These are phyloP conservation scores for Otolemur garnettii DNA, from an alignment of 2,113 vertebrate genomes.

Conservation along the genomic window DNA sequence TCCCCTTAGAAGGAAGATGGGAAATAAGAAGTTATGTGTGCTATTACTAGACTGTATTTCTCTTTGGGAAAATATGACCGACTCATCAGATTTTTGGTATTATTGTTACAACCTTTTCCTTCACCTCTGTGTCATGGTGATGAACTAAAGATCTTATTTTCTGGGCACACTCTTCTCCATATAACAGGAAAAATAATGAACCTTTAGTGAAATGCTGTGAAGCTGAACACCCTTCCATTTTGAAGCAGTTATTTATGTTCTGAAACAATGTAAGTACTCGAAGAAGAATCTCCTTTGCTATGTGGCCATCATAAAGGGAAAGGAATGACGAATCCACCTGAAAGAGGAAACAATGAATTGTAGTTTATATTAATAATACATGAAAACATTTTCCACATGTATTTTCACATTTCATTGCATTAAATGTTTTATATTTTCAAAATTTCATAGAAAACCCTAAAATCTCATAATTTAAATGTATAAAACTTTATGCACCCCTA, in stretches of 20 bases:
- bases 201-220: conserved; percentile 85
- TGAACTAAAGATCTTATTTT: conserved; percentile 90
- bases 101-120: conserved; percentile 91
- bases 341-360: conserved; percentile 23
- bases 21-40: not conserved
- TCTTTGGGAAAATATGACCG: not conserved
- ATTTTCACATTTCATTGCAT: not conserved
- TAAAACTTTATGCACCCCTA: conserved; percentile 35
- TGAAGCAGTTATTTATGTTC: conserved; percentile 90
- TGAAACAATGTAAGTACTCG: conserved; percentile 91
- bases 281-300: conserved; percentile 91
- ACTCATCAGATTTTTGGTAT: conserved; percentile 78
- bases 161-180: conserved; percentile 89
- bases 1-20: not conserved
- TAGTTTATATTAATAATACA: not conserved
- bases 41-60: not conserved
- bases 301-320: conserved; percentile 89
- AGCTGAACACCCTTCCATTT: conserved; percentile 50
- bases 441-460: not conserved
- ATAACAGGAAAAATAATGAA: conserved; percentile 91
- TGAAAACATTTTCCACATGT: not conserved
- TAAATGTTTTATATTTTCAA: not conserved
- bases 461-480: not conserved
- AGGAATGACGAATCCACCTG: conserved; percentile 92
- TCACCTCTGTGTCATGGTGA: conserved; percentile 92